Base-by-base conservation (phyloP, 2,797 vertebrate species). In the Danio jaintianensis region DNA sequence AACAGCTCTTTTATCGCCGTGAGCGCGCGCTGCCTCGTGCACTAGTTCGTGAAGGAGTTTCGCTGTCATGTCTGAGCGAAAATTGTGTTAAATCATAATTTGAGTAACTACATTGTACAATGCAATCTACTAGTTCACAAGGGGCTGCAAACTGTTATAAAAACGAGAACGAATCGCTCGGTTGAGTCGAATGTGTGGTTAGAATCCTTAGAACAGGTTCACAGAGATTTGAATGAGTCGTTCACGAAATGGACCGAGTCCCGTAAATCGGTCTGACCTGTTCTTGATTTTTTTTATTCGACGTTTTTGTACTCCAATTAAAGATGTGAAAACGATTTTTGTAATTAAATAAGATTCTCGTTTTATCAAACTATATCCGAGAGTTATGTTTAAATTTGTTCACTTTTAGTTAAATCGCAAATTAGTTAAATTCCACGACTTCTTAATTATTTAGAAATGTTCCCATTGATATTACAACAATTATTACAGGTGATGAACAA, bases 11-110 rank as follows among this genome's bases (percentile, higher is more conserved):
- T 93, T 88, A 5, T 75, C 43, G 0, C 87, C 4, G 84, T 95
- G 86, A 22, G 79, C 42, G 0, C 80, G 66, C 8, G 94, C 94
- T 1, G 96, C 93, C 55, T 71, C 63, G 5, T 74, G 82, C 63
- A 95, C 93, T 58, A 97, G 83, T 1, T 91, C 92, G 61, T 96
- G 94, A 58, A 98, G 94, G 4, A 83, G 90, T 89, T 90, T 91
- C 9, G 75, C 78, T 7, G 83, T 53, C 91, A 90, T 90, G 45
- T 53, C 6, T 36, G 29, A 61, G 18, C 0, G 45, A 16, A 22
- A 36, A 1, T 56, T 47, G 52, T 70, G 15, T 0, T 45, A 50
- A 59, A 2, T 55, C 16, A 38, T 4, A 20, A 48, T 18, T 8
- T 38, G 4, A 72, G 3, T 48, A 68, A 13, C 1, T 8, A n/a